phyloP scores from a whole-genome alignment of 2,113 vertebrate genomes.

The Taurulus bubalis region DNA sequence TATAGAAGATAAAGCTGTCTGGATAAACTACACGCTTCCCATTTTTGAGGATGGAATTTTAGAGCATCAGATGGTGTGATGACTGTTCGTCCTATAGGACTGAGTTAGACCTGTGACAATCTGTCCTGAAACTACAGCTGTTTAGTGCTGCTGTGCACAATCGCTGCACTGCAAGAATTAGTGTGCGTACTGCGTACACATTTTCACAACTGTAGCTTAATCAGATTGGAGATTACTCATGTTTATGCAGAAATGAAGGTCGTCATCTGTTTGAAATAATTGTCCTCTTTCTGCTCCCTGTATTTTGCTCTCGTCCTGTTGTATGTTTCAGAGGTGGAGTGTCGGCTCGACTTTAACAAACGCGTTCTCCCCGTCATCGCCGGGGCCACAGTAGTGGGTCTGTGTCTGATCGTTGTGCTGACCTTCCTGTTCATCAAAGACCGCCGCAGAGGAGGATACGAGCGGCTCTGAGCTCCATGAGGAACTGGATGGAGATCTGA shows the following conservation, averaged over 20 bases:
- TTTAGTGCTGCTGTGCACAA: neutral
- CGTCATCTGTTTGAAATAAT: neutral
- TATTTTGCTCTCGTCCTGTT: neutral
- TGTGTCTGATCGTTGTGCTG: slow-evolving; percentile 81
- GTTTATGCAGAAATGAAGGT: neutral
- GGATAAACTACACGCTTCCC: neutral
- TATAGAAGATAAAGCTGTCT: neutral
- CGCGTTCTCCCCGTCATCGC: slow-evolving; percentile 80
- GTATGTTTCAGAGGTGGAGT: slow-evolving; percentile 88
- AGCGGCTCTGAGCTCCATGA: slow-evolving; percentile 68
- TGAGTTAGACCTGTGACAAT: neutral
- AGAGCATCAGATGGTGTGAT: neutral
- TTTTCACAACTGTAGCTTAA: neutral
- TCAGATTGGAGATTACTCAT: neutral
- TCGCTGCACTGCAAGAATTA: neutral
- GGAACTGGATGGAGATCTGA: neutral
- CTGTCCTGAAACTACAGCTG: slow-evolving; percentile 4
- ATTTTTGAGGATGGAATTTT: neutral
- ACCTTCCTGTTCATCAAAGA: slow-evolving; percentile 85
- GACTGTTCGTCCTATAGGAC: neutral
- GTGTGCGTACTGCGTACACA: neutral
- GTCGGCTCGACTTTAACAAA: slow-evolving; percentile 85
- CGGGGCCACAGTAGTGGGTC: slow-evolving; percentile 77
- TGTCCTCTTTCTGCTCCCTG: neutral
- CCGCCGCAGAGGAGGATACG: slow-evolving; percentile 79